Evolutionary conservation across 2,888 invertebrate species (phyloP).

Genomic region (Pterostichus madidus): DNA sequence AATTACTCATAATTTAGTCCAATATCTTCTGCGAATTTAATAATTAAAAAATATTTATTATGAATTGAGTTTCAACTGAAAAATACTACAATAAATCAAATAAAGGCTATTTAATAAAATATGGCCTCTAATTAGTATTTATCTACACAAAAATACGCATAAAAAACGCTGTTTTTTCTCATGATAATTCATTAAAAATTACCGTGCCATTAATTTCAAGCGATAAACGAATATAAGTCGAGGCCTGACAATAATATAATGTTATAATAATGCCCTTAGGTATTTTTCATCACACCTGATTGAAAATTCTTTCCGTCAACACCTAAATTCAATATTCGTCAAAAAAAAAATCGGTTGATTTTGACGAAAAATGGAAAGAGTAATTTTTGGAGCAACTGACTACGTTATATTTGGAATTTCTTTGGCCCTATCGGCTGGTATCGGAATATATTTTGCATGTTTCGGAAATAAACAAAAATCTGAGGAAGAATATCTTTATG

Average conservation of each 20-base stretch:
- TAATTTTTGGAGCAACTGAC: slow-evolving; percentile 34
- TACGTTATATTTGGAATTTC: slow-evolving; percentile 49
- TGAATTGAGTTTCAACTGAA: no score
- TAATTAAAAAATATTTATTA: no score
- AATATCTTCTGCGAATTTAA: no score
- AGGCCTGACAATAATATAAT: slow-evolving; percentile 9
- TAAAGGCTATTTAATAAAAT: no score
- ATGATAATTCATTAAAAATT: background rate
- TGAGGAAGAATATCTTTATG: slow-evolving; percentile 57
- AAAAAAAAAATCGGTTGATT: no score
- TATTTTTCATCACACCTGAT: background rate
- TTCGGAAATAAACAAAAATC: slow-evolving; percentile 54
- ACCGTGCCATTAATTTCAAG: background rate
- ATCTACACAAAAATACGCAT: no score
- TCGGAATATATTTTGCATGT: slow-evolving; percentile 58
- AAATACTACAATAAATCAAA: no score
- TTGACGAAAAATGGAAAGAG: background rate
- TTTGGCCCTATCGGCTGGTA: slow-evolving; percentile 27
- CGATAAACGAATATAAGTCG: slow-evolving; percentile 2
- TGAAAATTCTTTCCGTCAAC: background rate
- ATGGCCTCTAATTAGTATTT: no score
- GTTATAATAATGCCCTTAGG: background rate
- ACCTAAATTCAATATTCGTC: background rate
- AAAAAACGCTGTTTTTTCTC: no score
- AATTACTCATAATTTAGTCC: no score